Conservation (phyloP, 1,140 invertebrate species). For the Zaprionus capensis region DNA sequence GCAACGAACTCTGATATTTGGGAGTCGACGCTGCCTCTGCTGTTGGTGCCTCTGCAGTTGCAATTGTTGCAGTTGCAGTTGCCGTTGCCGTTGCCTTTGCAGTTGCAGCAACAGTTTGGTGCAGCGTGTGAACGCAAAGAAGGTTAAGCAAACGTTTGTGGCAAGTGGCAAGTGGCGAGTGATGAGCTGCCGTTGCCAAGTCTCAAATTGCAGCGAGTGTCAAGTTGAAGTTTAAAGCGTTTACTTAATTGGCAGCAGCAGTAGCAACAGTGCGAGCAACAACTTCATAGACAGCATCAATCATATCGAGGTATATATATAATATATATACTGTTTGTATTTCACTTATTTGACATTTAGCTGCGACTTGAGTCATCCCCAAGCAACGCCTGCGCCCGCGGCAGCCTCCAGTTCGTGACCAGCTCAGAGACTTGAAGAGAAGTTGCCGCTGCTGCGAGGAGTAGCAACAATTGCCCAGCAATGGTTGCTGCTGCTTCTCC, state of each 20-base stretch:
- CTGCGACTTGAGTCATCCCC: conserved; percentile 53
- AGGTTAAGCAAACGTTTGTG: conserved; percentile 65
- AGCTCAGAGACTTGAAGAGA: conserved; percentile 18
- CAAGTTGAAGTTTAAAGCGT: conserved; percentile 80
- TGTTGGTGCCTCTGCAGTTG: conserved; percentile 20
- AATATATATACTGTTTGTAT: neutral
- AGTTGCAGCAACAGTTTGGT: conserved; percentile 34
- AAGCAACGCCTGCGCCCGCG: conserved; percentile 51
- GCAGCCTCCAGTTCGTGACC: conserved; percentile 65
- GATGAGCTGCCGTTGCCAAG: neutral
- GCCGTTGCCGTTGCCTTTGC: neutral
- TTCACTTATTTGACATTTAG: conserved; percentile 69
- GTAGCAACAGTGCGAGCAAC: conserved; percentile 12
- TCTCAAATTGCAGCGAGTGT: conserved; percentile 45
- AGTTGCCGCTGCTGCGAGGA: neutral
- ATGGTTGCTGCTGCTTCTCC: neutral
- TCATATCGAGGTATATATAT: conserved; percentile 24
- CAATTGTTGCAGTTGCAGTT: conserved; percentile 21
- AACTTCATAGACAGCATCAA: conserved; percentile 40
- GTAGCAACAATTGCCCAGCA: conserved; percentile 5
- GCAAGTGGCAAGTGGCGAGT: conserved; percentile 28
- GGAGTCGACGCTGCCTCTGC: conserved; percentile 22
- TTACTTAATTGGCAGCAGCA: conserved; percentile 53
- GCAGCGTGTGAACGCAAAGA: conserved; percentile 73
- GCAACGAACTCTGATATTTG: conserved; percentile 77